phyloP scores from a whole-genome alignment of 2,113 vertebrate species.

The Epinephelus cyanopodus region DNA sequence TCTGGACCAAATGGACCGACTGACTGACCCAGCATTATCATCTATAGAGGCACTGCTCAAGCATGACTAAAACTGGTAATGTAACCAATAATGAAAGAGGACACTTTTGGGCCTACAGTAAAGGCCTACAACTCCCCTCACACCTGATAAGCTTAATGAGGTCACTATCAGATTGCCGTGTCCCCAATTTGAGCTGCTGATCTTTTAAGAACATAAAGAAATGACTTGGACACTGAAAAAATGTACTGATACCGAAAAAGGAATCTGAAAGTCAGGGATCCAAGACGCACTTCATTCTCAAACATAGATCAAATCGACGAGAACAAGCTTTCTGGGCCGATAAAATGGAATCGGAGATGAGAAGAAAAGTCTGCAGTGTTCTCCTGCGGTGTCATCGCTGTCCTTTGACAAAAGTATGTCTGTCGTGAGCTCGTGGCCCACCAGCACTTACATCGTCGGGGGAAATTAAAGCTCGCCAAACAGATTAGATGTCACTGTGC shows the following conservation, averaged over 20 bases:
- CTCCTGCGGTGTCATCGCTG: conserved; percentile 36
- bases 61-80: too few species aligned
- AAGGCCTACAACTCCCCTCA: too few species aligned
- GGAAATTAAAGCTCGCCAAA: conserved; percentile 88
- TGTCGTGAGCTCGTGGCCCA: conserved; percentile 73
- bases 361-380: conserved; percentile 22
- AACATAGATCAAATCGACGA: neutral
- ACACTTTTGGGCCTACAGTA: too few species aligned
- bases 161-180: neutral
- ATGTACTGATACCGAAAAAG: too few species aligned
- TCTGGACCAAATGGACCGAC: too few species aligned
- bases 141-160: neutral
- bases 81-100: too few species aligned
- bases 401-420: conserved; percentile 68
- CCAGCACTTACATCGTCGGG: conserved; percentile 74
- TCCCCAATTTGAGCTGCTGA: neutral
- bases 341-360: conserved; percentile 36
- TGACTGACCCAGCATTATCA: too few species aligned
- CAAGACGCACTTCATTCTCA: neutral
- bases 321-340: conserved; percentile 14
- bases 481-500: conserved; percentile 85
- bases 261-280: neutral
- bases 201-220: neutral
- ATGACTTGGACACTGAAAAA: too few species aligned
- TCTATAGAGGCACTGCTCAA: too few species aligned